Percentiles rank a stretch among this genome's conserved stretches.
phyloP scores from a whole-genome alignment of 2,113 vertebrate species.

The Odocoileus virginianus region DNA sequence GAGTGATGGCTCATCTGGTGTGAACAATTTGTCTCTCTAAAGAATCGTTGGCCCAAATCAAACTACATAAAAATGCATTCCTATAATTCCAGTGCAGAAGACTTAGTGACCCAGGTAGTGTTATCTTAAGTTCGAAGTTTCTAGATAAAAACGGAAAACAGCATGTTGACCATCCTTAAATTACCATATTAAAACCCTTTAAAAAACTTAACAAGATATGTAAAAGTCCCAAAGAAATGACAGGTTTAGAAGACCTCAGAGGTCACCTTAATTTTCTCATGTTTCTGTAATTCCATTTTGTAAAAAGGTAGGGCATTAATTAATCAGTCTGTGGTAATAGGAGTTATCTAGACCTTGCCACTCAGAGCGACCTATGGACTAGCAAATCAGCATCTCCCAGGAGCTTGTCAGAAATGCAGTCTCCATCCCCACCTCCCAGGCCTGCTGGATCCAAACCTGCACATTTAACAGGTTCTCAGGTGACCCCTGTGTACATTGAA shows the following conservation, averaged over 20 bases:
- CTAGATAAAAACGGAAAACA: background rate
- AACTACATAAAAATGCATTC: background rate
- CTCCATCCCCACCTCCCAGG: background rate
- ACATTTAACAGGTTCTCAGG: too few species aligned
- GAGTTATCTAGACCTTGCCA: background rate
- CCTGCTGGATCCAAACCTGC: background rate
- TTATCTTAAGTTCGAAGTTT: background rate
- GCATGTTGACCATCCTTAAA: background rate
- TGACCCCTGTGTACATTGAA: background rate
- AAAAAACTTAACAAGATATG: background rate
- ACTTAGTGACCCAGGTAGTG: background rate
- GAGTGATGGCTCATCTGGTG: background rate
- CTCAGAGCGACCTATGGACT: background rate
- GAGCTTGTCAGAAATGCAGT: background rate
- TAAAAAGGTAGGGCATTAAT: background rate
- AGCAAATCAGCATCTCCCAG: background rate
- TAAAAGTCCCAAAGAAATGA: background rate
- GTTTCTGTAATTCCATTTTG: background rate
- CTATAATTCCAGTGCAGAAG: background rate
- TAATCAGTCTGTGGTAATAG: background rate
- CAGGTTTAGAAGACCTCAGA: background rate
- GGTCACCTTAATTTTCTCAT: conserved; percentile 5
- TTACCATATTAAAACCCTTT: background rate
- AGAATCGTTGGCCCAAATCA: background rate
- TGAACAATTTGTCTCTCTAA: background rate